Percentiles rank a stretch among this genome's conserved stretches.
Conservation (phyloP, 2,888 invertebrate genomes). For the Leucozona laternaria region DNA sequence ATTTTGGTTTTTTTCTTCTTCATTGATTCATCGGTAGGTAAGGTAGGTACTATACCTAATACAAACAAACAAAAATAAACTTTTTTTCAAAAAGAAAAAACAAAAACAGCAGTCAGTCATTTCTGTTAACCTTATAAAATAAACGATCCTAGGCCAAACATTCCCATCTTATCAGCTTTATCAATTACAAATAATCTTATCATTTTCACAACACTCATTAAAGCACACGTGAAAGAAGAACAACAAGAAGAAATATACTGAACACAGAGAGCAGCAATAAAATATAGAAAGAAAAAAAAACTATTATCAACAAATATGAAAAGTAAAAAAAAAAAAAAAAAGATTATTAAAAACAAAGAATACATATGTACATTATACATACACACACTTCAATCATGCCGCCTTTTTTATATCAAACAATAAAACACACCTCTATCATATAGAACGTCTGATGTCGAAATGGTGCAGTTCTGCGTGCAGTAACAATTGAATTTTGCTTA, state of each 20-base stretch:
- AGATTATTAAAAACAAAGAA: slow-evolving; percentile 37
- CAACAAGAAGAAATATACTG: slow-evolving; percentile 16
- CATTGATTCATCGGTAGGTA: background rate
- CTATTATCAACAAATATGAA: slow-evolving; percentile 50
- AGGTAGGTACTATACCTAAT: background rate
- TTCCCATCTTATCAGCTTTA: slow-evolving; percentile 62
- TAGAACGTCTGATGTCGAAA: background rate
- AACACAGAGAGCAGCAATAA: slow-evolving; percentile 21
- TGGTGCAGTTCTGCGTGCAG: background rate
- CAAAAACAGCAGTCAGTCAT: background rate
- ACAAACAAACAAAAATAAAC: slow-evolving; percentile 8
- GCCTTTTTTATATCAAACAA: slow-evolving; percentile 42
- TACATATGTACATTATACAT: slow-evolving; percentile 17
- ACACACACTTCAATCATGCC: slow-evolving; percentile 37
- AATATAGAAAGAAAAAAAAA: slow-evolving; percentile 17
- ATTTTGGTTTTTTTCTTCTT: background rate
- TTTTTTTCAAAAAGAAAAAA: background rate
- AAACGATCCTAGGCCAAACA: slow-evolving; percentile 1
- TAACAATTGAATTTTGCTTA: background rate
- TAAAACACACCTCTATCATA: slow-evolving; percentile 3
- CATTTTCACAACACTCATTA: slow-evolving; percentile 28
- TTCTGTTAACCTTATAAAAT: background rate
- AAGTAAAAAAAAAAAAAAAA: slow-evolving; percentile 46
- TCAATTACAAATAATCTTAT: slow-evolving; percentile 69
- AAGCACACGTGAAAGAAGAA: slow-evolving; percentile 16